Evolutionary conservation across 1,140 invertebrate species (phyloP), one percentile per base, ranked within the genome.

Genomic region (Sarcophaga peregrina): DNA sequence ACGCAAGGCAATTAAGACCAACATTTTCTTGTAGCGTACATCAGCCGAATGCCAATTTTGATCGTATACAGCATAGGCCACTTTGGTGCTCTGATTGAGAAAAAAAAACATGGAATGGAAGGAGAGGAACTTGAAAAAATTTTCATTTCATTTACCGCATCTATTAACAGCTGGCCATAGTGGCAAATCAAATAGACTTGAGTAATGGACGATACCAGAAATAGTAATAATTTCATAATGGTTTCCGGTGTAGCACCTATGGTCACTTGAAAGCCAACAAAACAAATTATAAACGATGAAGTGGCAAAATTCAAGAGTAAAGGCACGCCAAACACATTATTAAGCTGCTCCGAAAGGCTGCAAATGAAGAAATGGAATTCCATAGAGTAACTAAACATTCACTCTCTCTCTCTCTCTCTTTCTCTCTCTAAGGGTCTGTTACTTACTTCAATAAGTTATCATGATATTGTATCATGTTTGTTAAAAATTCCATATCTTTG

Each of bases 261-360:
- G 15, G 87, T 85, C 82, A 89, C 85, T 45, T 85, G 86, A 80
- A 89, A 88, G 8, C 88, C 87, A 62, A 87, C 82, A 45, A 89
- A 87, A n/a, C 88, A 89, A 9, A 87, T 85, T 1, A 87, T 15
- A 45, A 86, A 25, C 3, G 87, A 86, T 0, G 87, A 86, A 10
- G 86, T 68, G 7, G 84, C 75, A 50, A 89, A 87, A 58, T 88
- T 89, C 0, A 87, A 9, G 0, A 89, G 80, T 0, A 89, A 54
- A 0, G 88, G 83, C 9, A 87, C 54, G 2, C 87, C 87, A 82
- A 88, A 89, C 0, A 89, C 84, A 4, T 84, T 62, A 81, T 89
- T 88, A 8, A 87, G 85, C 0, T 85, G 84, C 4, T 88, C 85
- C 0, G 86, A 86, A 9, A 87, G 80, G 0, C 87, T 89, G 15